These are phyloP conservation scores for Prosopocoilus inquinatus DNA, from an alignment of 2,888 invertebrate species.

Conservation along the genomic window DNA sequence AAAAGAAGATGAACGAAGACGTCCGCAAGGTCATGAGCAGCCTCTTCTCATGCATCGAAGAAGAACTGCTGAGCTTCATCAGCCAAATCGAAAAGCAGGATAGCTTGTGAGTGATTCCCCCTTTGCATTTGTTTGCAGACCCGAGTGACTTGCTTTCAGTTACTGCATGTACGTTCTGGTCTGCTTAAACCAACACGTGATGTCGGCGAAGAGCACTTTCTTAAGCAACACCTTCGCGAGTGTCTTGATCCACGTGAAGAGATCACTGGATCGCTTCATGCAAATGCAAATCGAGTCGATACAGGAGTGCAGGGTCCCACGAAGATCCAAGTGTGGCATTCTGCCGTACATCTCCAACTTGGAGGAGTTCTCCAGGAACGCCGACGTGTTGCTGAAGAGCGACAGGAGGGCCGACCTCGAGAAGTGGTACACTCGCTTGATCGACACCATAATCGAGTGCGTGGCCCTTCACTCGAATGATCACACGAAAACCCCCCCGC, in stretches of 20 bases:
- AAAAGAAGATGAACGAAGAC: slow-evolving; percentile 74
- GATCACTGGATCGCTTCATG: slow-evolving; percentile 91
- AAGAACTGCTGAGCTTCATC: slow-evolving; percentile 82
- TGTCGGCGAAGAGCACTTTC: slow-evolving; percentile 86
- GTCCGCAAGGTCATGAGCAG: slow-evolving; percentile 83
- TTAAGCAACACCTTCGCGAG: slow-evolving; percentile 85
- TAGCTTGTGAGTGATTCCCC: slow-evolving; percentile 70
- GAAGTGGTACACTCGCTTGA: slow-evolving; percentile 82
- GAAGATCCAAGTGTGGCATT: slow-evolving; percentile 83
- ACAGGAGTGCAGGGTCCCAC: slow-evolving; percentile 71
- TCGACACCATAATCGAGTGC: slow-evolving; percentile 81
- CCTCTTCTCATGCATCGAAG: slow-evolving; percentile 85
- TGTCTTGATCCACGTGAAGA: slow-evolving; percentile 81
- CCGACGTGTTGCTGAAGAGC: slow-evolving; percentile 86
- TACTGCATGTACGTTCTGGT: slow-evolving; percentile 94
- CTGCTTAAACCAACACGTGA: slow-evolving; percentile 87
- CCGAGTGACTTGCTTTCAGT: no score
- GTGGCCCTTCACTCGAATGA: slow-evolving; percentile 76
- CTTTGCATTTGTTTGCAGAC: no score
- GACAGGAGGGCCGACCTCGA: slow-evolving; percentile 88
- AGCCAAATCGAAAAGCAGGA: slow-evolving; percentile 84
- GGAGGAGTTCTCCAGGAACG: slow-evolving; percentile 82
- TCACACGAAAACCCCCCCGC: slow-evolving; percentile 88
- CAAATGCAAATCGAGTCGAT: slow-evolving; percentile 78
- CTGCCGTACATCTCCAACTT: slow-evolving; percentile 86